Evolutionary conservation across 1,140 invertebrate genomes (phyloP).

Genomic region (Chlorops oryzae): DNA sequence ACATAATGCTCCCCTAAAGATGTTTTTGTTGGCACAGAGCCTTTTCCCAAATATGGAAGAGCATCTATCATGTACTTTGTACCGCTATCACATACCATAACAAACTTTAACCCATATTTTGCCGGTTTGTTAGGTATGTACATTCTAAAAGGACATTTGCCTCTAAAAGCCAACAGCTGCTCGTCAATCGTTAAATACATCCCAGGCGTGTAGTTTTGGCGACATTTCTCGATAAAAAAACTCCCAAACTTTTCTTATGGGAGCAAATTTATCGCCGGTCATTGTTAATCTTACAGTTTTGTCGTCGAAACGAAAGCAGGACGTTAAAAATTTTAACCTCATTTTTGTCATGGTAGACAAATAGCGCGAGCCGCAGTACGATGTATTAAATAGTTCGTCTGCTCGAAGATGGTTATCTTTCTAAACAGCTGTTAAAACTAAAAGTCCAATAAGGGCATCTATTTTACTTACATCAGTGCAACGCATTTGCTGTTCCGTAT

Average conservation of each 20-base stretch:
- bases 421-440: slow-evolving; percentile 20
- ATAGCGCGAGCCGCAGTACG: slow-evolving; percentile 21
- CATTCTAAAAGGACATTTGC: slow-evolving; percentile 31
- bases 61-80: slow-evolving; percentile 43
- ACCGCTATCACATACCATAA: slow-evolving; percentile 30
- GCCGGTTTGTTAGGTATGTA: slow-evolving; percentile 37
- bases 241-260: slow-evolving; percentile 42
- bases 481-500: not conserved
- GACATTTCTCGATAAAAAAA: slow-evolving; percentile 35
- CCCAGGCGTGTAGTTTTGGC: slow-evolving; percentile 27
- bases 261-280: slow-evolving; percentile 35
- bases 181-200: slow-evolving; percentile 36
- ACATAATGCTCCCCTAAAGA: slow-evolving; percentile 27
- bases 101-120: slow-evolving; percentile 41
- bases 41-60: slow-evolving; percentile 37
- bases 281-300: slow-evolving; percentile 25
- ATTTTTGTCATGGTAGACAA: slow-evolving; percentile 29
- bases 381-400: slow-evolving; percentile 25
- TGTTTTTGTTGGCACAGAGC: slow-evolving; percentile 21
- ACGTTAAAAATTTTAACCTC: slow-evolving; percentile 42
- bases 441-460: slow-evolving; percentile 20
- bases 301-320: slow-evolving; percentile 39
- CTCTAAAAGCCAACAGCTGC: slow-evolving; percentile 32
- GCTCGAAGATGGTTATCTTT: slow-evolving; percentile 30
- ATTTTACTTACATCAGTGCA: not conserved